These are phyloP conservation scores for Melieria omissa DNA, from an alignment of 2,888 invertebrate genomes.

Conservation along the genomic window DNA sequence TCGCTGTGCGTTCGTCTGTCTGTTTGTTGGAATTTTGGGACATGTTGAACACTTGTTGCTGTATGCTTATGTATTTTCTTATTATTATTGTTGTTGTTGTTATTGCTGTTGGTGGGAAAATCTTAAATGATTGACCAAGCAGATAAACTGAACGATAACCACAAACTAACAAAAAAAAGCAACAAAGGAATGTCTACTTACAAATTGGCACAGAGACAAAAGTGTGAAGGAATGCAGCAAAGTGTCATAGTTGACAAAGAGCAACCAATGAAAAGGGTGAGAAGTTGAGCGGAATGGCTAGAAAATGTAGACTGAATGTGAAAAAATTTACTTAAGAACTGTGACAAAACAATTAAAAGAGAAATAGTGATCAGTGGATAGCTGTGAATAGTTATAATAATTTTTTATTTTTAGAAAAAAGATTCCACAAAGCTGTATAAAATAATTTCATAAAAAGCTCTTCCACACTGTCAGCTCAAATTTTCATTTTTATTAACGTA, in stretches of 20 bases:
- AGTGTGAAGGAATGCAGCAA: neutral
- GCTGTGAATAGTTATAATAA: too few species aligned
- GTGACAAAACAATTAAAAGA: neutral
- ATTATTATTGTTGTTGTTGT: constrained; percentile 2
- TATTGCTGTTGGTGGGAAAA: constrained; percentile 21
- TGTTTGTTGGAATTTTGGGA: neutral
- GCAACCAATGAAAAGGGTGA: neutral
- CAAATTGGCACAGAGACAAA: neutral
- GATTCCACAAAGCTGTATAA: too few species aligned
- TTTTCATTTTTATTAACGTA: too few species aligned
- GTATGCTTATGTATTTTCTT: neutral
- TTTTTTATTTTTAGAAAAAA: too few species aligned
- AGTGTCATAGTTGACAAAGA: neutral
- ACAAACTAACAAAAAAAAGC: constrained; percentile 2
- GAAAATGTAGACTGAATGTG: neutral
- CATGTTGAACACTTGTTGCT: neutral
- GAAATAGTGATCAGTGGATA: neutral
- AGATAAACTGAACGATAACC: constrained; percentile 19
- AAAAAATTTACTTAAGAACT: too few species aligned
- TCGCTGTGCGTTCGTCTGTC: neutral
- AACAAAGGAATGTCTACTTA: neutral
- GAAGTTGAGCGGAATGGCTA: neutral
- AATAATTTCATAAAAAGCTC: too few species aligned
- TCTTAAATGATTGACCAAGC: constrained; percentile 19
- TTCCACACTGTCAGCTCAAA: too few species aligned